Evolutionary conservation across 2,113 vertebrate genomes (phyloP), one percentile per base, ranked within the genome.

Genomic region (Tachysurus vachellii): DNA sequence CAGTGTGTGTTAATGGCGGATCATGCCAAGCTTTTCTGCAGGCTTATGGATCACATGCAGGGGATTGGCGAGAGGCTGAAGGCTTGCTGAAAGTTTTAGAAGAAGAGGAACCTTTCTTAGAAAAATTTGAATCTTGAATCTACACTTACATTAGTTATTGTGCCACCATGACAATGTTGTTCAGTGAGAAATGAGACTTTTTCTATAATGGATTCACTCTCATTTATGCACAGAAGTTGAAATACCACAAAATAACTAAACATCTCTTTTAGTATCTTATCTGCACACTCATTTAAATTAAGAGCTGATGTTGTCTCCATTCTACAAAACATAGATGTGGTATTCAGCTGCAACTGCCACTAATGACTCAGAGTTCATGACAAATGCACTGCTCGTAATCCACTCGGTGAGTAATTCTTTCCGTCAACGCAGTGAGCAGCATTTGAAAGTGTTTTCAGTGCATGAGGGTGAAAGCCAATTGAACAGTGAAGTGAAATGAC

Each of bases 31-130:
- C 76, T 86, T 79, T 80, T 77, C 85, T 68, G 82, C 82, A 61
- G 85, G 90, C 85, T 91, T 91, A 89, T 12, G 50, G 71, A 85
- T 91, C 90, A 91, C 88, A 91, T 91, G 90, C 85, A 89, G 82
- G 54, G 87, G 87, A 91, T 91, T 88, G 70, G 64, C 73, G 21
- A 54, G 80, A 61, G 36, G 71, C 79, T 31, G 82, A 42, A 71
- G 82, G 8, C 87, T 88, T 16, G 8, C 87, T 88, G 21, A 68
- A 70, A 64, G 28, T 61, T 17, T 36, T 36, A 36, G 36, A 36
- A 36, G 36, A 36, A 76, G 44, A 56, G 16, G 26, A 80, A 80
- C 57, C 79, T 28, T 54, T 57, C 64, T 87, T 76, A 64, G 9
- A 9, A 50, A 50, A 50, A 7, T 9, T 50, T 50, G 42, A 73